Evolutionary conservation across 2,888 invertebrate genomes (phyloP).

Genomic region (Scaptomyza reducta): DNA sequence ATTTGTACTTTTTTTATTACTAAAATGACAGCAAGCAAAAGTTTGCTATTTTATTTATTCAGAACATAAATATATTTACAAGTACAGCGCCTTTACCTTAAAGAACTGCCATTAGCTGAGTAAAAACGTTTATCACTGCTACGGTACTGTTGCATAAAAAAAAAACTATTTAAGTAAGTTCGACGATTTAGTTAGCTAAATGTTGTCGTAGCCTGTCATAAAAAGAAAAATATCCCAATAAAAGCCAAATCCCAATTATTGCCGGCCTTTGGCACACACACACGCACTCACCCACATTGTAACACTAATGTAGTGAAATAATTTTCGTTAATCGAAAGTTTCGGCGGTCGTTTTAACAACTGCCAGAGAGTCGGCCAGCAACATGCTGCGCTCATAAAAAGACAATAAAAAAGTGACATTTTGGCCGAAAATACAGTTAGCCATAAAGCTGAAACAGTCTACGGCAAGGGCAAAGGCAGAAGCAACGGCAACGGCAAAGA

Average conservation of each 20-base stretch:
- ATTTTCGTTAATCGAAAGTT: slow-evolving; percentile 78
- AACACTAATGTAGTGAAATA: slow-evolving; percentile 76
- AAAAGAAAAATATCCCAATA: slow-evolving; percentile 56
- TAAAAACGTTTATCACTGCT: slow-evolving; percentile 7
- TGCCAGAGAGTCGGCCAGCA: slow-evolving; percentile 39
- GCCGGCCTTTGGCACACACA: slow-evolving; percentile 22
- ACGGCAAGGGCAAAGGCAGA: slow-evolving; percentile 27
- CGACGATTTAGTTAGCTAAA: slow-evolving; percentile 22
- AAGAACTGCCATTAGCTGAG: slow-evolving; percentile 5
- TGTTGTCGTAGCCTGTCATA: slow-evolving; percentile 35
- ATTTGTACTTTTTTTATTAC: no score
- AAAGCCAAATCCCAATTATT: slow-evolving; percentile 55
- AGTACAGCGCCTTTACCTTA: neutral
- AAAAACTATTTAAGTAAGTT: slow-evolving; percentile 43
- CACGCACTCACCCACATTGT: slow-evolving; percentile 37
- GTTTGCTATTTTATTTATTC: neutral
- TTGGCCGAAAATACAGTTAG: slow-evolving; percentile 64
- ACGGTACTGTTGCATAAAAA: slow-evolving; percentile 9
- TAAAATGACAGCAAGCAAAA: no score
- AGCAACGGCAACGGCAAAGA: slow-evolving; percentile 13
- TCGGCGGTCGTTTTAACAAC: slow-evolving; percentile 71
- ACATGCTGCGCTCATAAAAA: slow-evolving; percentile 76
- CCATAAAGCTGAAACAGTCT: slow-evolving; percentile 48
- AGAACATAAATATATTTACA: neutral
- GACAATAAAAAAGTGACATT: slow-evolving; percentile 77